phyloP scores from a whole-genome alignment of 2,888 invertebrate genomes.

The Microctonus hyperodae region DNA sequence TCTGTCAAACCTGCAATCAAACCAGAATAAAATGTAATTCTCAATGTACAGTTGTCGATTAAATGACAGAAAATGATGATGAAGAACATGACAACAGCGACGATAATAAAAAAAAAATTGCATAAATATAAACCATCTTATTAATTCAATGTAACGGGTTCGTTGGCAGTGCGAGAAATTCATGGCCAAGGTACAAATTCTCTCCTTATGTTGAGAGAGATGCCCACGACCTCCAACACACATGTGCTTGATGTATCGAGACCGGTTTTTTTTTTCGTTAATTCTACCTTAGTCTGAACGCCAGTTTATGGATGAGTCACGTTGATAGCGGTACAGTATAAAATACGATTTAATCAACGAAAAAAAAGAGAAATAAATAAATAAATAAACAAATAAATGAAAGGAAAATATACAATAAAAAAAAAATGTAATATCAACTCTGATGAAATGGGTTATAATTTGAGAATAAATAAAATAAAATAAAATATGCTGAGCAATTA shows the following conservation, averaged over 20 bases:
- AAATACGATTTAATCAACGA: background rate
- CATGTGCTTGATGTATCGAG: slow-evolving; percentile 32
- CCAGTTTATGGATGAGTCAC: slow-evolving; percentile 12
- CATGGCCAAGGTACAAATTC: slow-evolving; percentile 23
- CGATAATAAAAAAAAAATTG: no score
- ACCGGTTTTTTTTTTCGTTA: slow-evolving; percentile 35
- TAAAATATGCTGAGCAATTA: background rate
- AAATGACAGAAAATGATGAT: background rate
- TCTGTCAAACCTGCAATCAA: slow-evolving; percentile 59
- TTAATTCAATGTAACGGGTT: slow-evolving; percentile 18
- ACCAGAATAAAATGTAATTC: background rate
- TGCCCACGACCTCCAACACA: slow-evolving; percentile 36
- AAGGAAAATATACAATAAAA: no score
- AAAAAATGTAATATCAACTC: background rate
- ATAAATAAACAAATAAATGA: background rate
- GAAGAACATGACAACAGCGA: no score
- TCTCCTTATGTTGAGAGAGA: background rate
- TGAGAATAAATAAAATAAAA: background rate
- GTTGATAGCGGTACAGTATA: slow-evolving; percentile 23
- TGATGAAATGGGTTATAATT: background rate
- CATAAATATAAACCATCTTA: background rate
- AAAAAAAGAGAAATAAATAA: slow-evolving; percentile 9
- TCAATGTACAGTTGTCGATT: background rate
- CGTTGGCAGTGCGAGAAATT: slow-evolving; percentile 15
- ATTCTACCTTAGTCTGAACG: background rate